Conservation (phyloP, 2,888 invertebrate species). For the Hydroisotoma schaefferi region DNA sequence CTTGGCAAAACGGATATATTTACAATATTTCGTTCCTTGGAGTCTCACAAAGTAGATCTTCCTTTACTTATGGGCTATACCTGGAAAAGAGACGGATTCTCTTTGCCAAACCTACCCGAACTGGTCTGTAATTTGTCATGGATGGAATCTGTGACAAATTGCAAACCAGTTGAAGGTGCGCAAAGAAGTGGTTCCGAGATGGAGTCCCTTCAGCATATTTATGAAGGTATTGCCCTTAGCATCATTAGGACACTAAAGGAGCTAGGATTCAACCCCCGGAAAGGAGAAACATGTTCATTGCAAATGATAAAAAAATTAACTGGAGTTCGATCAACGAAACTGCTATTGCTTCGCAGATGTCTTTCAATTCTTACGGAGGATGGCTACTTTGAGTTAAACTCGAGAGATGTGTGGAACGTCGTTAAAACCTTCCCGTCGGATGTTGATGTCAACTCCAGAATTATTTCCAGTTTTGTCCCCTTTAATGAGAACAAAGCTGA, state of each 20-base stretch:
- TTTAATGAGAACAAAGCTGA: not conserved
- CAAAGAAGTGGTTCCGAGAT: no score
- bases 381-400: slow-evolving; percentile 9
- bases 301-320: slow-evolving; percentile 12
- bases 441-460: no score
- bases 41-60: slow-evolving; percentile 19
- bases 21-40: slow-evolving; percentile 28
- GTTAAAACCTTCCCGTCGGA: no score
- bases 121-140: slow-evolving; percentile 23
- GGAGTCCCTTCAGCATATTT: not conserved
- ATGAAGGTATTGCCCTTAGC: slow-evolving; percentile 3
- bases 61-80: no score
- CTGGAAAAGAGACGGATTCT: no score
- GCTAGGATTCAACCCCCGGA: slow-evolving; percentile 15
- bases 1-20: slow-evolving; percentile 29
- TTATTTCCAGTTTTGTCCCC: no score
- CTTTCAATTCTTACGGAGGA: slow-evolving; percentile 24
- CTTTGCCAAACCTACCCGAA: slow-evolving; percentile 22
- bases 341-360: slow-evolving; percentile 19
- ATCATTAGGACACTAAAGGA: slow-evolving; percentile 17
- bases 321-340: slow-evolving; percentile 5
- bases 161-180: no score
- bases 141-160: not conserved
- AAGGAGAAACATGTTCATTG: slow-evolving; percentile 4
- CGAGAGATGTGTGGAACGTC: no score